Conservation (phyloP, 2,888 invertebrate genomes). For the Polymixis lichenea region DNA sequence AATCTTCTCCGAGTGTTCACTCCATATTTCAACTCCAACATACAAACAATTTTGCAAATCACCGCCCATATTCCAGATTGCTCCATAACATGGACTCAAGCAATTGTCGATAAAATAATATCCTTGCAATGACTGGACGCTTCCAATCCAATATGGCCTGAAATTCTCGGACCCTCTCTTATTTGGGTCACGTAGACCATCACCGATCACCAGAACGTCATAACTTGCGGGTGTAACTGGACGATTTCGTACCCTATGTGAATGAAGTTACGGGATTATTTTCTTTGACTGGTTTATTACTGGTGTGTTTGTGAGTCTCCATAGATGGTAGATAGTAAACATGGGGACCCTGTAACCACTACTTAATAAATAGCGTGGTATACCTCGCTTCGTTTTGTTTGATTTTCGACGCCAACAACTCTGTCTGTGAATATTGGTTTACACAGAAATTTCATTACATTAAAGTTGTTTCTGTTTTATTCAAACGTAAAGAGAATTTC, state of each 20-base stretch:
- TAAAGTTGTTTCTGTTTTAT: conserved; percentile 11
- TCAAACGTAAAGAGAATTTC: conserved; percentile 20
- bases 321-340: conserved; percentile 36
- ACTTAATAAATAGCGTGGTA: conserved; percentile 42
- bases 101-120: conserved; percentile 65
- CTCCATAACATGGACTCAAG: conserved; percentile 38
- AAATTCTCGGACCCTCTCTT: conserved; percentile 51
- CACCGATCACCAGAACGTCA: conserved; percentile 46
- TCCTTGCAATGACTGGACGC: conserved; percentile 57
- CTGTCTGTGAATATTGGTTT: conserved; percentile 12
- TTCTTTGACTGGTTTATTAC: conserved; percentile 17
- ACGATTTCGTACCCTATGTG: conserved; percentile 37
- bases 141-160: conserved; percentile 59
- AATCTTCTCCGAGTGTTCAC: neutral
- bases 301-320: conserved; percentile 12
- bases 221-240: conserved; percentile 31
- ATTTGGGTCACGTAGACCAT: conserved; percentile 65
- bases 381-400: conserved; percentile 31
- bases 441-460: conserved; percentile 24
- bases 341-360: conserved; percentile 27
- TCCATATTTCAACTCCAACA: conserved; percentile 10
- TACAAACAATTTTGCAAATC: conserved; percentile 53
- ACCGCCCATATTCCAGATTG: conserved; percentile 34
- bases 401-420: conserved; percentile 33
- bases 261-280: conserved; percentile 17